A percentile compares a stretch with the other conserved stretches of the same genome.
Conservation (phyloP, 2,113 vertebrate genomes). For the Chaenocephalus aceratus region DNA sequence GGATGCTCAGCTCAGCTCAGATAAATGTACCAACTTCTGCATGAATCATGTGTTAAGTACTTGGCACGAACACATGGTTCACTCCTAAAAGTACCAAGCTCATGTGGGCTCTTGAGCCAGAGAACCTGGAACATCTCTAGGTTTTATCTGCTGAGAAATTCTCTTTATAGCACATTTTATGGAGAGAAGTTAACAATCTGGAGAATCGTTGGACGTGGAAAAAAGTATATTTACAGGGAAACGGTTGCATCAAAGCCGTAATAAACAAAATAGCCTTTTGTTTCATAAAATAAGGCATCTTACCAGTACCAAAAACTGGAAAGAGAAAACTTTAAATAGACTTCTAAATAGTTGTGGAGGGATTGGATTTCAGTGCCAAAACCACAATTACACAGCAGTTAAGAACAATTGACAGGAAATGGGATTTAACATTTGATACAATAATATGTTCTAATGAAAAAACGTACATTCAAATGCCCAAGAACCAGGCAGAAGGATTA, state of each 20-base stretch:
- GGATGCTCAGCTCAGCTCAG: constrained; percentile 15
- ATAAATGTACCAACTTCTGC: background rate
- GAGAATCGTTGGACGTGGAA: constrained; percentile 19
- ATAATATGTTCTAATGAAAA: constrained; percentile 38
- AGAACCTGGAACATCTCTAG: background rate
- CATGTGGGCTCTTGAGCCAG: background rate
- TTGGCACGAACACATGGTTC: background rate
- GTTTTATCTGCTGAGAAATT: constrained; percentile 15
- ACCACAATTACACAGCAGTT: constrained; percentile 52
- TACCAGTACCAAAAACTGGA: constrained; percentile 34
- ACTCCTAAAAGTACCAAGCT: background rate
- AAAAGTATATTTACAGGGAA: constrained; percentile 28
- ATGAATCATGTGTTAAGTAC: background rate
- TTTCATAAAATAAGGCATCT: constrained; percentile 45
- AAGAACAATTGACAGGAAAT: constrained; percentile 47
- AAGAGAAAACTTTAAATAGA: constrained; percentile 51
- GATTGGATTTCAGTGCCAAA: constrained; percentile 35
- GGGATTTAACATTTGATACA: constrained; percentile 45
- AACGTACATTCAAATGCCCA: constrained; percentile 17
- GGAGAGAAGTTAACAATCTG: constrained; percentile 57
- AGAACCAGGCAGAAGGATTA: background rate
- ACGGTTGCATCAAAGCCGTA: constrained; percentile 44
- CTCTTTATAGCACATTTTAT: constrained; percentile 48
- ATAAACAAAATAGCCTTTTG: constrained; percentile 65
- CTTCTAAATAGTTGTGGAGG: constrained; percentile 43